These are phyloP conservation scores for Venustaconcha ellipsiformis DNA, from an alignment of 1,140 invertebrate genomes.

Conservation along the genomic window DNA sequence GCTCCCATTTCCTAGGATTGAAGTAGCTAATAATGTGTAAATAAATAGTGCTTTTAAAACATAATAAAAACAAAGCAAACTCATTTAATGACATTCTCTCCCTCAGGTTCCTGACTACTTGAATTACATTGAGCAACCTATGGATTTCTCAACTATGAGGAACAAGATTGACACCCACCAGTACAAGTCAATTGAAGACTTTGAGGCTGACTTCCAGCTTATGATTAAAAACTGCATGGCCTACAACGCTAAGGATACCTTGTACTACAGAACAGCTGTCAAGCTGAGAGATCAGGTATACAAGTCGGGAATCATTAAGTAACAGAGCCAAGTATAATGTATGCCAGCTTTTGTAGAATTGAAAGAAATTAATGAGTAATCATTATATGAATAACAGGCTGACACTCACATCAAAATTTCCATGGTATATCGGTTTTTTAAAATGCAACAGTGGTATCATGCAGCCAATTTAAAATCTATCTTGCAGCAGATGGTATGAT, in stretches of 20 bases:
- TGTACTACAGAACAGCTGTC: constrained; percentile 83
- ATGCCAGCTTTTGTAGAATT: too few relatives aligned
- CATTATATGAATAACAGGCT: not conserved
- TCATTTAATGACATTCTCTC: too few relatives aligned
- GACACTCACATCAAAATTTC: not conserved
- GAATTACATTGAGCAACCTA: constrained; percentile 91
- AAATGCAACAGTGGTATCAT: not conserved
- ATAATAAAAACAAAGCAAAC: too few relatives aligned
- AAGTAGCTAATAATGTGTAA: too few relatives aligned
- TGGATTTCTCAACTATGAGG: constrained; percentile 96
- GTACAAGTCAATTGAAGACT: constrained; percentile 83
- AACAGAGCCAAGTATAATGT: not conserved
- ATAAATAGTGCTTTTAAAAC: too few relatives aligned
- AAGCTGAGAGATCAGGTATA: constrained; percentile 85
- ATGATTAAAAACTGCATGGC: constrained; percentile 96
- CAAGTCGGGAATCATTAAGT: constrained; percentile 1
- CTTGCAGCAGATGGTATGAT: too few relatives aligned
- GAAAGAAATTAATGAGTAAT: too few relatives aligned
- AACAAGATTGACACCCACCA: constrained; percentile 81
- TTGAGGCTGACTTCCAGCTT: constrained; percentile 91
- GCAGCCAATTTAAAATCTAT: too few relatives aligned
- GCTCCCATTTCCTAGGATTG: too few relatives aligned
- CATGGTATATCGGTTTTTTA: not conserved
- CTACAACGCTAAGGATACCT: constrained; percentile 94
- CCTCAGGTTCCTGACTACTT: constrained; percentile 88